phyloP scores from a whole-genome alignment of 2,797 vertebrate species.

The Manis javanica region DNA sequence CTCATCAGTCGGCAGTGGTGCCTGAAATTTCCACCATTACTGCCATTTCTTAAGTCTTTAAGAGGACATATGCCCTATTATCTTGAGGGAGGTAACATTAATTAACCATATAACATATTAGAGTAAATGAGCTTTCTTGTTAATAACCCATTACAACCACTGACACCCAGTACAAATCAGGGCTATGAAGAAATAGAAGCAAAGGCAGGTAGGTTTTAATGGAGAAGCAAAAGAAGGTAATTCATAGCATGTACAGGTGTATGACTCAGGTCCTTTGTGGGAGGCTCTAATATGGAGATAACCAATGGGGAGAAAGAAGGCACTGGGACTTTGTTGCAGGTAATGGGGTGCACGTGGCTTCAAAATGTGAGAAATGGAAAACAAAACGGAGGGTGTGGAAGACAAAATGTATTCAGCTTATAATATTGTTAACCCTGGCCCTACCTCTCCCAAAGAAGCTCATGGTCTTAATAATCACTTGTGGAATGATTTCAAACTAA shows the following conservation, averaged over 20 bases:
- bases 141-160: conserved; percentile 79
- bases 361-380: conserved; percentile 7
- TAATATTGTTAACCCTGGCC: background rate
- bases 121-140: conserved; percentile 78
- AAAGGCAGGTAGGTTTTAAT: conserved; percentile 66
- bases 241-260: background rate
- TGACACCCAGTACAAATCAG: conserved; percentile 72
- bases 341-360: background rate
- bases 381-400: background rate
- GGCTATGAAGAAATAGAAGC: conserved; percentile 63
- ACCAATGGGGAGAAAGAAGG: background rate
- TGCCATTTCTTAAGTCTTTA: conserved; percentile 81
- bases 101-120: conserved; percentile 79
- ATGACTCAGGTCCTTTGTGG: background rate
- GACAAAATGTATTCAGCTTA: background rate
- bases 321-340: background rate
- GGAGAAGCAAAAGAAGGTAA: conserved; percentile 14
- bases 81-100: conserved; percentile 81
- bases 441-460: background rate
- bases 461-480: background rate
- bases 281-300: background rate
- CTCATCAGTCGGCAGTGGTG: conserved; percentile 76
- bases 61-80: conserved; percentile 79
- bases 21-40: conserved; percentile 78
- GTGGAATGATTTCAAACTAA: background rate